phyloP scores from a whole-genome alignment of 2,797 vertebrate genomes.

The Onychomys leucogaster region DNA sequence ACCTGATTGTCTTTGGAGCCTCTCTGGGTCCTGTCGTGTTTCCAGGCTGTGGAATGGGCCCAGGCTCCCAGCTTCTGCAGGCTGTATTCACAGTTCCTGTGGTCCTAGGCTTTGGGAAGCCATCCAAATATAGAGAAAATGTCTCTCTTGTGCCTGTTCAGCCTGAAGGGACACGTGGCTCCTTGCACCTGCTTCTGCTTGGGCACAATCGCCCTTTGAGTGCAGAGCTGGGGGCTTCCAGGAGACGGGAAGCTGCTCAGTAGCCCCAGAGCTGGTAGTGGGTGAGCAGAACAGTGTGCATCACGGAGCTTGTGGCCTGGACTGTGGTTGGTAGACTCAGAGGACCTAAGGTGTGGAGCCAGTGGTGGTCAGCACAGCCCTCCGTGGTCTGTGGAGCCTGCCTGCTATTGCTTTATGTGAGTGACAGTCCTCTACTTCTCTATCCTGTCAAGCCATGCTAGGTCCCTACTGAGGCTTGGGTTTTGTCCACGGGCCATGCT shows the following conservation, averaged over 20 bases:
- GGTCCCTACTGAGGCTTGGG: neutral
- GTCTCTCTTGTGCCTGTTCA: constrained; percentile 55
- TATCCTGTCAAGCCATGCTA: rapidly evolving
- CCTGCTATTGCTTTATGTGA: neutral
- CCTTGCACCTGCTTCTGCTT: constrained; percentile 38
- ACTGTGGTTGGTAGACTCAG: neutral
- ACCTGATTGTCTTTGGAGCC: neutral
- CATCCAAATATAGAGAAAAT: constrained; percentile 57
- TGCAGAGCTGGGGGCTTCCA: neutral
- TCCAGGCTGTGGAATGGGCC: too few relatives aligned
- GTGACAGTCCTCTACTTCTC: neutral
- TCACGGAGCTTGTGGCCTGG: neutral
- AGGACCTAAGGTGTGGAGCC: neutral
- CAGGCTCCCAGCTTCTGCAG: neutral
- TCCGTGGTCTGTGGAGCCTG: neutral
- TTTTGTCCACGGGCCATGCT: too few relatives aligned
- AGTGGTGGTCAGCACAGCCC: neutral
- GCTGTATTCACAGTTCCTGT: neutral
- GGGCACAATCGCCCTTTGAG: constrained; percentile 43
- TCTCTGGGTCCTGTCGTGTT: neutral
- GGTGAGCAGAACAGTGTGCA: neutral
- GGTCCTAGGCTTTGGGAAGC: neutral
- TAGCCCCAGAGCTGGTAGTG: neutral
- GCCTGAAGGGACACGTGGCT: neutral
- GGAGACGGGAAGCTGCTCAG: neutral